Percentiles rank a stretch among this genome's conserved stretches.
These are phyloP conservation scores for Euplagia quadripunctaria DNA, from an alignment of 2,888 invertebrate species.

Conservation along the genomic window DNA sequence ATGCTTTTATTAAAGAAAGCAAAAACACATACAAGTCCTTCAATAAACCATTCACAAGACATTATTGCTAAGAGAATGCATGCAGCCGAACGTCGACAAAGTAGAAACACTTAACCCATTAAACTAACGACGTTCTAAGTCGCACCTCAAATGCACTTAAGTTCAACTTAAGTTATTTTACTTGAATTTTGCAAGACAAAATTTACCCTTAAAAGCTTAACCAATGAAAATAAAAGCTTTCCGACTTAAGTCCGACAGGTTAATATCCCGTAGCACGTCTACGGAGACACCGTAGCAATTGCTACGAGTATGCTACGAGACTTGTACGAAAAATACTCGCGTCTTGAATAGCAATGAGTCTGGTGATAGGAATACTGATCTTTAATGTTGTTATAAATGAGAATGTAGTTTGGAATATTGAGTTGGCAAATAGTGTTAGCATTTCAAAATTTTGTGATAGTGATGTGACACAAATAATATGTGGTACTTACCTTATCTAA, in stretches of 20 bases:
- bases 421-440: neutral
- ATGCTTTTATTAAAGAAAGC: neutral
- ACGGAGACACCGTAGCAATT: constrained; percentile 40
- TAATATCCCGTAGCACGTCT: constrained; percentile 57
- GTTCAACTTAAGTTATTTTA: constrained; percentile 46
- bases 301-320: constrained; percentile 50
- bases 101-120: constrained; percentile 46
- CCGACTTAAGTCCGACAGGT: constrained; percentile 41
- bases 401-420: constrained; percentile 9
- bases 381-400: constrained; percentile 3
- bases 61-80: constrained; percentile 29
- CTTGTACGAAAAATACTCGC: constrained; percentile 42
- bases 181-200: constrained; percentile 41
- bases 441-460: too few relatives aligned
- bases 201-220: constrained; percentile 30
- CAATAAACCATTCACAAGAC: constrained; percentile 19
- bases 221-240: constrained; percentile 47
- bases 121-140: constrained; percentile 41
- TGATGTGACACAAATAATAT: too few relatives aligned
- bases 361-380: constrained; percentile 10
- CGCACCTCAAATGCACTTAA: constrained; percentile 48
- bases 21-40: neutral
- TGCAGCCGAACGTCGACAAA: constrained; percentile 23
- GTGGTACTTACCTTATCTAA: too few relatives aligned
- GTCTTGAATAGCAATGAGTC: constrained; percentile 36